Conservation (phyloP, 2,113 vertebrate genomes). For the Sisor rabdophorus region DNA sequence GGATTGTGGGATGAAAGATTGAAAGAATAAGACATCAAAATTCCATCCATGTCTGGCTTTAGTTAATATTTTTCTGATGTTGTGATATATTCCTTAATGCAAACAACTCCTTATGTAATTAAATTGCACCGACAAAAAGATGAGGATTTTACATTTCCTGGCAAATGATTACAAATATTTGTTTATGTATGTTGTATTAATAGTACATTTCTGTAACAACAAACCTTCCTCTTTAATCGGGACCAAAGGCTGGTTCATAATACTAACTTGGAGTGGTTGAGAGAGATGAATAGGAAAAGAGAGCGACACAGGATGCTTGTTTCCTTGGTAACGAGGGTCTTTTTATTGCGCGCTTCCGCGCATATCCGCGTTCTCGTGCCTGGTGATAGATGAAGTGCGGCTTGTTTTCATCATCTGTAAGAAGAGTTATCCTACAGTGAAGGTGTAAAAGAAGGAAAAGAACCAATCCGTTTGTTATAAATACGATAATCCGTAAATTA, state of each 20-base stretch:
- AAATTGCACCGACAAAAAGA: conserved; percentile 28
- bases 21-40: conserved; percentile 36
- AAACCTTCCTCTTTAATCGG: not conserved
- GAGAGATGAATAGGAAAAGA: conserved; percentile 17
- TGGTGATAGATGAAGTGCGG: conserved; percentile 33
- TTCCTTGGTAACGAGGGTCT: conserved; percentile 60
- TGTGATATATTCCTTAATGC: conserved; percentile 19
- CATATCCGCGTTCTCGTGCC: conserved; percentile 21
- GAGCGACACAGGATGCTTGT: conserved; percentile 52
- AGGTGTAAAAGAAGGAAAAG: not conserved
- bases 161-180: not conserved
- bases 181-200: not conserved
- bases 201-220: not conserved
- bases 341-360: conserved; percentile 41
- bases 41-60: conserved; percentile 40
- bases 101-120: conserved; percentile 27
- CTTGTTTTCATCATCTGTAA: conserved; percentile 39
- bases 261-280: conserved; percentile 41
- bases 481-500: not conserved
- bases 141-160: not conserved
- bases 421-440: not conserved
- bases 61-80: conserved; percentile 11
- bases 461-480: not conserved
- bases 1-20: conserved; percentile 15
- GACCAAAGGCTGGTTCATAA: conserved; percentile 35